Percentiles rank a stretch among this genome's conserved stretches.
Evolutionary conservation across 2,888 invertebrate genomes (phyloP).

Genomic region (Apamea epomidion): DNA sequence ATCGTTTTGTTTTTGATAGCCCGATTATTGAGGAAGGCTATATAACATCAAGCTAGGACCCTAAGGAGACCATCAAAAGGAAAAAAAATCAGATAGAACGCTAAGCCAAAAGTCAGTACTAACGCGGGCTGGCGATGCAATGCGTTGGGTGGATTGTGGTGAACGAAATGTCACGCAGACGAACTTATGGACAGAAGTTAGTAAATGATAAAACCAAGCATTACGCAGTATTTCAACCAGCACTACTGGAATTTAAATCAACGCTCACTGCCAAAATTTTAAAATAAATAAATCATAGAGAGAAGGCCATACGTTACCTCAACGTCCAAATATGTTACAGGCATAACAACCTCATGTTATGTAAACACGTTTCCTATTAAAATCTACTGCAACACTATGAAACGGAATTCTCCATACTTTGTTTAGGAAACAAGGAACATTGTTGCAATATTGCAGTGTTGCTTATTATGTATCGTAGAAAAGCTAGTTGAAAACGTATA

Average conservation of each 20-base stretch:
- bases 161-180: too few relatives aligned
- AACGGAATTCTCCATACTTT: conserved; percentile 28
- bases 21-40: neutral
- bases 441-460: conserved; percentile 25
- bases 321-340: conserved; percentile 46
- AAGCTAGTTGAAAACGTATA: conserved; percentile 40
- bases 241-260: neutral
- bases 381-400: conserved; percentile 40
- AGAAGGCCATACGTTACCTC: conserved; percentile 34
- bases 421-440: conserved; percentile 37
- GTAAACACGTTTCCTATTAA: conserved; percentile 49
- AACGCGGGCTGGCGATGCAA: neutral
- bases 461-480: conserved; percentile 33
- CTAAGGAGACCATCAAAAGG: neutral
- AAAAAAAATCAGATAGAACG: neutral
- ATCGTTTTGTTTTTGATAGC: neutral
- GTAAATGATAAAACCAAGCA: neutral
- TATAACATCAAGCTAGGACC: neutral
- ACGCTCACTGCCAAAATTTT: neutral
- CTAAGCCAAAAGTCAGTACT: neutral
- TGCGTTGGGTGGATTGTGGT: neutral
- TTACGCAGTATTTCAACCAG: conserved; percentile 2
- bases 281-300: conserved; percentile 33
- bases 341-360: conserved; percentile 46
- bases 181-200: too few relatives aligned